phyloP scores from a whole-genome alignment of 1,140 invertebrate species.

The Parasteatoda tepidariorum region DNA sequence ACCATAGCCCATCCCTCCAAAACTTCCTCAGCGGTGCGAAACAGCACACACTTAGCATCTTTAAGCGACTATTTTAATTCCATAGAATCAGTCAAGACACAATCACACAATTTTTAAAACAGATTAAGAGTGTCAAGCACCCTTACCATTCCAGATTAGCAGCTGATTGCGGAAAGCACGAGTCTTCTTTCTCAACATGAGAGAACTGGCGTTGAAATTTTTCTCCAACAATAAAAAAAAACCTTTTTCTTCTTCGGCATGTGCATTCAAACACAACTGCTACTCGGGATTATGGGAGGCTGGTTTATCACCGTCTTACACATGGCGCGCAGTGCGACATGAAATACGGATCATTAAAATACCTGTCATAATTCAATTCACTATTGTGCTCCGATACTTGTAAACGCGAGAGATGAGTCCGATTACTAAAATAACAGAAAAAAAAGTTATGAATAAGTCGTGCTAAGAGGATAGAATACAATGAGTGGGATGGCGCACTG shows the following conservation, averaged over 20 bases:
- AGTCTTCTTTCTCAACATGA: constrained; percentile 24
- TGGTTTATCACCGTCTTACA: neutral
- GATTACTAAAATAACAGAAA: neutral
- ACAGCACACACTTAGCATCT: constrained; percentile 22
- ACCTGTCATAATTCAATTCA: constrained; percentile 1
- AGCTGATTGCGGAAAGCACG: constrained; percentile 6
- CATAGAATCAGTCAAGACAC: neutral
- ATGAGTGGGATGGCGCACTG: neutral
- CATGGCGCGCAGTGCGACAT: neutral
- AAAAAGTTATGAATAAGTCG: neutral
- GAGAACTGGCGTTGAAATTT: no score
- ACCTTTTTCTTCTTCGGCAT: no score
- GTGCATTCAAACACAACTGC: neutral
- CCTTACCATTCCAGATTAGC: neutral
- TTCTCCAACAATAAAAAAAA: no score
- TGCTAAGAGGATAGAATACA: neutral
- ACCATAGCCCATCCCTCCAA: constrained; percentile 25
- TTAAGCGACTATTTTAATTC: constrained; percentile 15
- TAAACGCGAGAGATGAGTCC: neutral
- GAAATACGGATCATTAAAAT: neutral
- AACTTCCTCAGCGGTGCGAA: constrained; percentile 29
- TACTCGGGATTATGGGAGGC: neutral
- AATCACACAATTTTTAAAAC: neutral
- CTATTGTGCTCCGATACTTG: constrained; percentile 20
- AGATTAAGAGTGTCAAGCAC: constrained; percentile 9